These are phyloP conservation scores for Junonia oenone DNA, from an alignment of 2,888 invertebrate genomes.

Conservation along the genomic window DNA sequence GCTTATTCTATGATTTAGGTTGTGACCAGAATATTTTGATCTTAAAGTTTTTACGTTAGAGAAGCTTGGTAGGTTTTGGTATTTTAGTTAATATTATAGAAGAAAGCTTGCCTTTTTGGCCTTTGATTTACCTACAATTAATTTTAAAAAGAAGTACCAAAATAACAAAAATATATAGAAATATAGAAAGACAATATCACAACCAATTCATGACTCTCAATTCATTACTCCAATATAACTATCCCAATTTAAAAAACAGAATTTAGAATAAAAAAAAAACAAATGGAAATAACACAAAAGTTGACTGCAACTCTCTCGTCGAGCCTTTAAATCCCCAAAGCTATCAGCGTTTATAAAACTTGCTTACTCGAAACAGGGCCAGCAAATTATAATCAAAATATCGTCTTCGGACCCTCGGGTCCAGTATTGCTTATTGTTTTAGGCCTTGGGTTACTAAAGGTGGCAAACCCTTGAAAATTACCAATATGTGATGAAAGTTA, in stretches of 20 bases:
- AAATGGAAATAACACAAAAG: not conserved
- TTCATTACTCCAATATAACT: too few relatives aligned
- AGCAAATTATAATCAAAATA: not conserved
- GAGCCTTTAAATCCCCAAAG: not conserved
- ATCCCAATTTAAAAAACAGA: not conserved
- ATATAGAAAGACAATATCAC: too few relatives aligned
- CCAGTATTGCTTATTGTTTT: not conserved
- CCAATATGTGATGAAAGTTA: not conserved
- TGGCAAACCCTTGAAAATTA: not conserved
- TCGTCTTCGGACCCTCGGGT: not conserved
- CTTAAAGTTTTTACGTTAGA: too few relatives aligned
- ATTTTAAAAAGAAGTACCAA: too few relatives aligned
- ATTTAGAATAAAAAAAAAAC: not conserved
- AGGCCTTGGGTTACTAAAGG: not conserved
- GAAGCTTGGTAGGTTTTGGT: too few relatives aligned
- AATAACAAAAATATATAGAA: too few relatives aligned
- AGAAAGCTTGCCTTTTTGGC: too few relatives aligned
- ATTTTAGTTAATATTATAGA: too few relatives aligned
- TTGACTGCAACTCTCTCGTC: not conserved
- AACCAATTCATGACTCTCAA: too few relatives aligned
- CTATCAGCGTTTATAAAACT: not conserved
- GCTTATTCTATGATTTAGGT: too few relatives aligned
- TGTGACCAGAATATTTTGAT: too few relatives aligned
- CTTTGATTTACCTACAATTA: too few relatives aligned
- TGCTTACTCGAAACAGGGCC: not conserved